phyloP scores from a whole-genome alignment of 2,113 vertebrate genomes.

The Jacana jacana region DNA sequence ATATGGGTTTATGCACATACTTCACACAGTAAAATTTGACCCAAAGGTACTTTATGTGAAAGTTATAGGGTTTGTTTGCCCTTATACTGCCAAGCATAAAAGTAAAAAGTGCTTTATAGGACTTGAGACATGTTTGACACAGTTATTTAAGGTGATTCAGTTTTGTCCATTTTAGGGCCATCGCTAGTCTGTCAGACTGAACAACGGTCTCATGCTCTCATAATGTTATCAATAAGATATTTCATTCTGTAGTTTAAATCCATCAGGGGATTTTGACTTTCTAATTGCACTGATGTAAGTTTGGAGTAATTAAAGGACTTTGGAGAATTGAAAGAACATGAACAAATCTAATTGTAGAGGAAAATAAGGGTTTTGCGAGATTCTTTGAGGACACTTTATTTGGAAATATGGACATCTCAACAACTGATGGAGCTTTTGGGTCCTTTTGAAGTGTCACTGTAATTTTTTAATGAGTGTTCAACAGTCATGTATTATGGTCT shows the following conservation, averaged over 20 bases:
- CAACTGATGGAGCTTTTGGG: neutral
- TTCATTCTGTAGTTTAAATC: neutral
- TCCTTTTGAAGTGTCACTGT: neutral
- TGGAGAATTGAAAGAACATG: too few relatives aligned
- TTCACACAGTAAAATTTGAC: neutral
- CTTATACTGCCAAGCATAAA: neutral
- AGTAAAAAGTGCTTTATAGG: neutral
- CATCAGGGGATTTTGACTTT: neutral
- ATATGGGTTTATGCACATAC: neutral
- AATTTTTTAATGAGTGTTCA: neutral
- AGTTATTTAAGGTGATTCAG: neutral
- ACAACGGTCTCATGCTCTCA: neutral
- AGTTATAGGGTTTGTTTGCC: neutral
- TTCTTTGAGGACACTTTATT: neutral
- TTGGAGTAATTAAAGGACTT: neutral
- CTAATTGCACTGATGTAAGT: neutral
- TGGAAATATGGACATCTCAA: neutral
- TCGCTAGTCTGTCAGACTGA: neutral
- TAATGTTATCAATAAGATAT: neutral
- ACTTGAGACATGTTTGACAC: neutral
- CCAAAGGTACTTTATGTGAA: neutral
- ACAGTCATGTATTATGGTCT: neutral
- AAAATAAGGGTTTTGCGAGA: neutral
- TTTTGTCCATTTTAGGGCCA: neutral
- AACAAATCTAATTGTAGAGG: neutral